These are phyloP conservation scores for Phaethon lepturus DNA, from an alignment of 2,113 vertebrate species.

Conservation along the genomic window DNA sequence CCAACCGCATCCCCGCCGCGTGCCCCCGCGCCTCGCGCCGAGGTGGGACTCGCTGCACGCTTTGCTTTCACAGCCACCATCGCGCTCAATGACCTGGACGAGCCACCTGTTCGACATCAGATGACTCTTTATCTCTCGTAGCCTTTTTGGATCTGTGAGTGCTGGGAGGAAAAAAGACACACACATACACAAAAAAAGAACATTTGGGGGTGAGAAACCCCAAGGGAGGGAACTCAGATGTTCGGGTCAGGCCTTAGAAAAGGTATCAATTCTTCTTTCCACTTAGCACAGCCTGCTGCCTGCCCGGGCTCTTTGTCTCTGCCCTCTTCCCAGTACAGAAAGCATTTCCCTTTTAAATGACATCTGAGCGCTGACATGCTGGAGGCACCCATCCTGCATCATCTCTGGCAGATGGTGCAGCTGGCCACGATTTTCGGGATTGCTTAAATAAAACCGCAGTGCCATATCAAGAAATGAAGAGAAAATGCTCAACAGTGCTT, in stretches of 20 bases:
- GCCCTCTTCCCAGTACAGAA: conserved; percentile 52
- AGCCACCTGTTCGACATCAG: conserved; percentile 47
- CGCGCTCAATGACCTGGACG: not conserved
- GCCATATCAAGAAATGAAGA: conserved; percentile 66
- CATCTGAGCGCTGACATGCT: conserved; percentile 70
- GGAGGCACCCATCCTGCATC: conserved; percentile 72
- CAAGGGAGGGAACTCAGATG: conserved; percentile 68
- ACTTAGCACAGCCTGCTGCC: conserved; percentile 66
- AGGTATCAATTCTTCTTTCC: conserved; percentile 69
- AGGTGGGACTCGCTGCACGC: not conserved
- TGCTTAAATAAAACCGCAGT: conserved; percentile 69
- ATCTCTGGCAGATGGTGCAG: conserved; percentile 72
- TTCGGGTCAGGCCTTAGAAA: conserved; percentile 67
- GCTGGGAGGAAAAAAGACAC: not conserved
- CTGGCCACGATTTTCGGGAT: conserved; percentile 66
- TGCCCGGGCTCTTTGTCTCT: conserved; percentile 52
- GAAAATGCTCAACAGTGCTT: conserved; percentile 67
- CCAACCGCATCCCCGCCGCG: not conserved
- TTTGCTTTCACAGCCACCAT: not conserved
- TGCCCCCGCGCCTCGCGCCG: not conserved
- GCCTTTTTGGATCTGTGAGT: not conserved
- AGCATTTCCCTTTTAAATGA: conserved; percentile 74
- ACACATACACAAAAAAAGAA: not conserved
- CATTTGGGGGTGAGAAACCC: conserved; percentile 51
- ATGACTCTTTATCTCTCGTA: not conserved